Percentiles rank a stretch among this genome's conserved stretches.
phyloP scores from a whole-genome alignment of 2,113 vertebrate species.

The Percina caprodes region DNA sequence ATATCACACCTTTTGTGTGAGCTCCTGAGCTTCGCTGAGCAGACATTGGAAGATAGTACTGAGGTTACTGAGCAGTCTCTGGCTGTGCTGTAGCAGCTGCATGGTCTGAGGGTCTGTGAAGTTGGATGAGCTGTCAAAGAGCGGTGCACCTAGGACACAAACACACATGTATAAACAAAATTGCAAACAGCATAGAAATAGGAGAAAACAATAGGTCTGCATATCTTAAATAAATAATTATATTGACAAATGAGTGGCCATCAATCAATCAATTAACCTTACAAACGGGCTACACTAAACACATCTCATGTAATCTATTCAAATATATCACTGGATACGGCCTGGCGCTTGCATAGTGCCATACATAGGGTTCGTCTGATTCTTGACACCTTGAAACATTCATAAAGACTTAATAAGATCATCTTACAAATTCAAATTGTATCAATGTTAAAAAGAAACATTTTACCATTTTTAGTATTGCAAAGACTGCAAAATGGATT shows the following conservation, averaged over 20 bases:
- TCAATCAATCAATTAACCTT: neutral
- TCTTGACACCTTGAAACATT: neutral
- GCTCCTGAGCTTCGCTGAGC: constrained; percentile 88
- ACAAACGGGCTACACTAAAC: neutral
- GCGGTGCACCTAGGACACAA: constrained; percentile 84
- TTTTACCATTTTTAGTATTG: neutral
- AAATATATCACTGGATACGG: neutral
- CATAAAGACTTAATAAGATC: neutral
- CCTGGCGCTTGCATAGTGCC: neutral
- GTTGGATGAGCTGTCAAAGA: constrained; percentile 95
- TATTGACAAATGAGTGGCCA: neutral
- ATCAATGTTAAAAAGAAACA: neutral
- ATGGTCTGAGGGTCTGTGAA: constrained; percentile 93
- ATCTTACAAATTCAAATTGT: too few species aligned
- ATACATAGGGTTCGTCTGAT: neutral
- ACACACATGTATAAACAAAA: constrained; percentile 10
- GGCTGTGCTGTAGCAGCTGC: constrained; percentile 91
- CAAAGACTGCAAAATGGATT: neutral
- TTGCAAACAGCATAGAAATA: neutral
- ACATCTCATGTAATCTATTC: neutral
- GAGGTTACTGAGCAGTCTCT: constrained; percentile 91
- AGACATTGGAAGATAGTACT: constrained; percentile 92
- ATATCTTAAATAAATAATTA: neutral
- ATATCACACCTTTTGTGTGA: constrained; percentile 83
- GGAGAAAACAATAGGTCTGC: neutral